Evolutionary conservation across 2,113 vertebrate species (phyloP), one percentile per base, ranked within the genome.

Genomic region (Piprites chloris): DNA sequence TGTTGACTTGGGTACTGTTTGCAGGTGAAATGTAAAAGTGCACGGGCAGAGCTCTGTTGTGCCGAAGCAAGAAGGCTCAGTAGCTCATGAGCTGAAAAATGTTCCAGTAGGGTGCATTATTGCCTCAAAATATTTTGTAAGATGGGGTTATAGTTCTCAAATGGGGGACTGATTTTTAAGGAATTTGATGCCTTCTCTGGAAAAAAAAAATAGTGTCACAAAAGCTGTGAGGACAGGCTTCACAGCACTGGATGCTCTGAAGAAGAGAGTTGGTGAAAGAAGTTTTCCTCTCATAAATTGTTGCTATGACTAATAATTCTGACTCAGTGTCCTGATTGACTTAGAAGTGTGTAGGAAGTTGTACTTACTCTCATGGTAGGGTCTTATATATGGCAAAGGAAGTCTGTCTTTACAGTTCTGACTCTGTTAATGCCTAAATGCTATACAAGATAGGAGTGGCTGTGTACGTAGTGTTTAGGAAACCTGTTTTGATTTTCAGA

Each of bases 371-470:
- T 73, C 8, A 33, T 44, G 27, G 81, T 69, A 59, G 26, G 4
- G 17, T 61, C 11, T 85, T 27, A 10, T 9, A 3, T 49, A 16
- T 55, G 17, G 32, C 26, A 44, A 85, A 44, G 32, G 42, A 65
- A 46, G 12, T 68, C 12, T 72, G 5, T 76, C n/a, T 50, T 46
- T 33, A 3, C 32, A 23, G 11, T 76, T 77, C 33, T 37, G 26
- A 21, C 58, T 81, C 39, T 76, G 8, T 59, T 88, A 30, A 11
- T 23, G 28, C 28, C 69, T 63, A 59, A 68, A 32, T 65, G 53
- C 49, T 63, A 1, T 22, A 22, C 12, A 0, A 28, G 4, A 5
- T 53, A 12, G 1, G 4, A 72, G 2, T 63, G 53, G 6, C 42
- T 63, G 5, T 63, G 5, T 44, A 15, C 4, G 1, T 6, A 49